A percentile compares a stretch with the other conserved stretches of the same genome.
These are phyloP conservation scores for Emydura subglobosa DNA, from an alignment of 2,113 vertebrate species.

Conservation along the genomic window DNA sequence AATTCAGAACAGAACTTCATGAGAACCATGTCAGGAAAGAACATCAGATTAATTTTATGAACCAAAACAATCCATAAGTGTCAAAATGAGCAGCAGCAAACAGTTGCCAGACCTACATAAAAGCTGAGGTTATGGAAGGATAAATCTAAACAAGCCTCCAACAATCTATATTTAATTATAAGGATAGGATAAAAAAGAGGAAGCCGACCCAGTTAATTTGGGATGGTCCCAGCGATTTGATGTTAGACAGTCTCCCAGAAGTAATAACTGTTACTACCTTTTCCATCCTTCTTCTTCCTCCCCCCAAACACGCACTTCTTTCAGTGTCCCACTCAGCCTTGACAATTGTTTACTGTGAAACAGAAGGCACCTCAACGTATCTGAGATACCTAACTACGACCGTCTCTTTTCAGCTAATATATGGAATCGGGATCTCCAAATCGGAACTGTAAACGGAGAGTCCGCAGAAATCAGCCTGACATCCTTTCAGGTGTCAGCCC, in stretches of 20 bases:
- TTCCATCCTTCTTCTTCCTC: not conserved
- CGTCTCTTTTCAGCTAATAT: not conserved
- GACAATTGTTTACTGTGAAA: constrained; percentile 74
- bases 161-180: not conserved
- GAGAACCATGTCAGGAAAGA: not conserved
- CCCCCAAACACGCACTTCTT: not conserved
- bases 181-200: not conserved
- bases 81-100: not conserved
- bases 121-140: not conserved
- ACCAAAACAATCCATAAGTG: not conserved
- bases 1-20: not conserved
- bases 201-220: fast-evolving
- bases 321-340: constrained; percentile 1
- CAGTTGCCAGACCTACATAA: fast-evolving
- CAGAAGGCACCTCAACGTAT: not conserved
- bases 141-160: not conserved
- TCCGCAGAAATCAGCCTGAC: not conserved
- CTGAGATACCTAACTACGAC: not conserved
- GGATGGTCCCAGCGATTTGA: fast-evolving
- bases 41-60: not conserved
- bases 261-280: constrained; percentile 38
- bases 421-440: not conserved
- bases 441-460: not conserved
- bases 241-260: not conserved
- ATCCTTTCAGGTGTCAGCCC: not conserved